Percentiles rank a stretch among this genome's conserved stretches.
Conservation (phyloP, 1,140 invertebrate species). For the Scaptomyza pallida region DNA sequence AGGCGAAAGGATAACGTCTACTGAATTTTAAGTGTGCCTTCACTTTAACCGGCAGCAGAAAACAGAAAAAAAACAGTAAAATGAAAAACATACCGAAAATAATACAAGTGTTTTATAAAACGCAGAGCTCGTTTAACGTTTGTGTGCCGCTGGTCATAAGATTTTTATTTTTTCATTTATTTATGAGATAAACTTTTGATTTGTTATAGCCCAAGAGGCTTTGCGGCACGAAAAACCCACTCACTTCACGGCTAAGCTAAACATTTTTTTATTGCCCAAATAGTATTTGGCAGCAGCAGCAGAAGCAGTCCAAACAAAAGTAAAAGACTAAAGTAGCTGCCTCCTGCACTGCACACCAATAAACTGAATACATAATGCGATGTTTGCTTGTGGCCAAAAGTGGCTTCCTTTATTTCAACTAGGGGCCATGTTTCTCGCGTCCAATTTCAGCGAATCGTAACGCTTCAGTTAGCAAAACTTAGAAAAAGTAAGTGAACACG, state of each 20-base stretch:
- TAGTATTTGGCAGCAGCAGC: constrained; percentile 53
- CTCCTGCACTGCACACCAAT: constrained; percentile 23
- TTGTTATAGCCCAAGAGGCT: constrained; percentile 51
- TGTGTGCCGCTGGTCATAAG: constrained; percentile 46
- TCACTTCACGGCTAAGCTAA: neutral
- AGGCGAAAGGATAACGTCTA: constrained; percentile 33
- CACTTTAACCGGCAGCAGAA: constrained; percentile 22
- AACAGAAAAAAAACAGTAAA: neutral
- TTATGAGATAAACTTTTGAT: constrained; percentile 80
- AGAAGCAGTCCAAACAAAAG: constrained; percentile 12
- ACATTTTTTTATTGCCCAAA: constrained; percentile 70
- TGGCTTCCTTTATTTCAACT: constrained; percentile 2
- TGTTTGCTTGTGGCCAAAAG: constrained; percentile 48
- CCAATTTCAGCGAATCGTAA: constrained; percentile 43
- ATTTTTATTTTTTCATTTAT: constrained; percentile 70
- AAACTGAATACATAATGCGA: constrained; percentile 67
- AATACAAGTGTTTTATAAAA: constrained; percentile 16
- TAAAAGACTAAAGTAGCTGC: constrained; percentile 1
- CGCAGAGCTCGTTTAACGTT: constrained; percentile 21
- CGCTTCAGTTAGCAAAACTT: constrained; percentile 74
- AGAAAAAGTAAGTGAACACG: neutral
- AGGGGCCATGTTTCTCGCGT: constrained; percentile 24
- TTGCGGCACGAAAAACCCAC: neutral
- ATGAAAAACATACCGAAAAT: too few relatives aligned
- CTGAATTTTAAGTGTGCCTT: constrained; percentile 25